Conservation (phyloP, 1,140 invertebrate genomes). For the Dysdera silvatica region DNA sequence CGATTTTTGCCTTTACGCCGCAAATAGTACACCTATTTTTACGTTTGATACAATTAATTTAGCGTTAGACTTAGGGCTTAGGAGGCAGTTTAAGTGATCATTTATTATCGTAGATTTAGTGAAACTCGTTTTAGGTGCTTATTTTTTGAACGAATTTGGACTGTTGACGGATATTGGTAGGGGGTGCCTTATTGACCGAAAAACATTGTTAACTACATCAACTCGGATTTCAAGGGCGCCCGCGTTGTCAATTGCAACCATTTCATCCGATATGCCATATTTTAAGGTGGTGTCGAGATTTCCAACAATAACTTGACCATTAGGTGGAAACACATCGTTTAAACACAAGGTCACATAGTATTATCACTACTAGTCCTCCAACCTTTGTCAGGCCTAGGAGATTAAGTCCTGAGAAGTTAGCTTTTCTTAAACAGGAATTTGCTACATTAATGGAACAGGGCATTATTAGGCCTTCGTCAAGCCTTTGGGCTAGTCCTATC, state of each 20-base stretch:
- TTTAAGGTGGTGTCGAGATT: constrained; percentile 1
- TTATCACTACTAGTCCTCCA: constrained; percentile 8
- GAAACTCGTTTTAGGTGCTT: constrained; percentile 23
- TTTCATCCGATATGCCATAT: neutral
- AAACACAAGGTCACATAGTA: constrained; percentile 11
- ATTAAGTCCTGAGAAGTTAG: constrained; percentile 10
- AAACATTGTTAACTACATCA: neutral
- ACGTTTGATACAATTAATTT: too few species aligned
- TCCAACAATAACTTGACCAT: neutral
- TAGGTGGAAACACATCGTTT: neutral
- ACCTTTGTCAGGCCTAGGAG: neutral
- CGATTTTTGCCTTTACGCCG: too few species aligned
- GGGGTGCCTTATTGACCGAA: constrained; percentile 1
- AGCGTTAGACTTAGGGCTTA: constrained; percentile 1
- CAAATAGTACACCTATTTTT: too few species aligned
- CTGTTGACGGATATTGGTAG: neutral
- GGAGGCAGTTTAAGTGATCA: neutral
- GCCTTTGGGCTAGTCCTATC: constrained; percentile 30
- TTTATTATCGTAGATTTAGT: constrained; percentile 17
- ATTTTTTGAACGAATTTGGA: constrained; percentile 22
- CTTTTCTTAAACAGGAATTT: constrained; percentile 11
- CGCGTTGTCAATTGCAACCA: neutral
- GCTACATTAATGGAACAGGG: constrained; percentile 8
- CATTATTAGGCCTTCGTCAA: constrained; percentile 30
- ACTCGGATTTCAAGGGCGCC: neutral